Evolutionary conservation across 2,797 vertebrate species (phyloP).

Genomic region (Sandelia bainsii): DNA sequence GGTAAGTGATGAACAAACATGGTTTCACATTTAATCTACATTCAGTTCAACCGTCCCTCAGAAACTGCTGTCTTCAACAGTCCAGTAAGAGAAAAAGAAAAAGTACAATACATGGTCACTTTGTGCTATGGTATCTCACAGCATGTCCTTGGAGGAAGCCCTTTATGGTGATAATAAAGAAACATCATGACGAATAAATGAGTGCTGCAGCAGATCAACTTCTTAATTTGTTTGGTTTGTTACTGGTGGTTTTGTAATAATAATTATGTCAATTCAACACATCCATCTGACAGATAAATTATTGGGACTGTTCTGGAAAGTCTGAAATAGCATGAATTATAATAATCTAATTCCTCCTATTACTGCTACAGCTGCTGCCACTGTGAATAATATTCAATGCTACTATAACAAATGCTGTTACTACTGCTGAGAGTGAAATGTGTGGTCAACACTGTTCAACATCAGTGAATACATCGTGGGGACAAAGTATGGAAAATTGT

Average conservation of each 20-base stretch:
- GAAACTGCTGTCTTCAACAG: background rate
- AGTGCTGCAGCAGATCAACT: slow-evolving; percentile 6
- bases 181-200: background rate
- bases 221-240: background rate
- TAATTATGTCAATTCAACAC: background rate
- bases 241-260: background rate
- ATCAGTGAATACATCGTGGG: background rate
- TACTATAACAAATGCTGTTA: slow-evolving; percentile 13
- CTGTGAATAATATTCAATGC: slow-evolving; percentile 10
- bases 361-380: background rate
- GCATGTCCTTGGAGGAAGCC: slow-evolving; percentile 38
- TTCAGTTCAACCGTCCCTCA: slow-evolving; percentile 30
- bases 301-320: background rate
- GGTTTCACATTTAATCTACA: slow-evolving; percentile 44
- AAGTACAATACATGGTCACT: slow-evolving; percentile 20
- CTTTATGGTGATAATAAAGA: slow-evolving; percentile 25
- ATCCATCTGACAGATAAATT: background rate
- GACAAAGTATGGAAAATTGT: too few species aligned
- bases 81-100: background rate
- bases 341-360: background rate
- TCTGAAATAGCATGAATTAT: background rate
- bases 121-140: slow-evolving; percentile 27
- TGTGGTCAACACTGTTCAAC: slow-evolving; percentile 4
- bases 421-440: background rate
- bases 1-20: slow-evolving; percentile 17